Percentiles rank a stretch among this genome's conserved stretches.
phyloP scores from a whole-genome alignment of 2,888 invertebrate species.

The Cremastinae sp. region DNA sequence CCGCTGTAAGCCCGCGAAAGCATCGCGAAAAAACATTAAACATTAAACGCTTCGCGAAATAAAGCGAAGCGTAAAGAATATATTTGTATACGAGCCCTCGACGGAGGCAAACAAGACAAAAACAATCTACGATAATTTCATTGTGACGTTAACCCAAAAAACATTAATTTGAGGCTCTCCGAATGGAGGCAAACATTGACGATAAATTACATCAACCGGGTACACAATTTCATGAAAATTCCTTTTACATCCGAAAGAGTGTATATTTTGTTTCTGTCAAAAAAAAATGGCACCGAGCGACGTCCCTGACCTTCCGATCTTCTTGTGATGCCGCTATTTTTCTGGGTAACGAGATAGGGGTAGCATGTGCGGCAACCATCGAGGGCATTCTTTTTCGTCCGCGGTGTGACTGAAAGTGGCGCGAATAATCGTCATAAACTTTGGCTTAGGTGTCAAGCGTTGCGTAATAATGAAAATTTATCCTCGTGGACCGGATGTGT shows the following conservation, averaged over 20 bases:
- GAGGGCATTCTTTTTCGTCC: slow-evolving; percentile 42
- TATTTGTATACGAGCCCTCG: slow-evolving; percentile 19
- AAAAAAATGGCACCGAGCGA: background rate
- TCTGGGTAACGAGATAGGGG: slow-evolving; percentile 52
- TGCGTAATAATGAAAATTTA: slow-evolving; percentile 55
- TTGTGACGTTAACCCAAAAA: slow-evolving; percentile 4
- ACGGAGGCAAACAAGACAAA: slow-evolving; percentile 25
- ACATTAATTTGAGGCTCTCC: background rate
- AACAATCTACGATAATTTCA: slow-evolving; percentile 18
- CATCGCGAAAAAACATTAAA: slow-evolving; percentile 16
- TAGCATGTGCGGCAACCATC: slow-evolving; percentile 58
- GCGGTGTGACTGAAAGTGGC: slow-evolving; percentile 42
- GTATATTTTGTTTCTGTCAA: background rate
- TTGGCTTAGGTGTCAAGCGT: slow-evolving; percentile 31
- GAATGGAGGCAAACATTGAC: too few relatives aligned
- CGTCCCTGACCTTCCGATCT: slow-evolving; percentile 24
- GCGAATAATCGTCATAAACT: slow-evolving; percentile 51
- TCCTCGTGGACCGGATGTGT: slow-evolving; percentile 17
- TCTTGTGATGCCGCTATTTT: background rate
- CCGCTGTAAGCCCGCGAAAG: background rate
- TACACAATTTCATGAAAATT: too few relatives aligned
- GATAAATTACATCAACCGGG: too few relatives aligned
- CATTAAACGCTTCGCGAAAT: background rate
- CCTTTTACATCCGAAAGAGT: background rate
- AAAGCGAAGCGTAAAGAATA: slow-evolving; percentile 12